Base-by-base conservation (phyloP, 2,888 invertebrate species). In the Tridacna gigas region DNA sequence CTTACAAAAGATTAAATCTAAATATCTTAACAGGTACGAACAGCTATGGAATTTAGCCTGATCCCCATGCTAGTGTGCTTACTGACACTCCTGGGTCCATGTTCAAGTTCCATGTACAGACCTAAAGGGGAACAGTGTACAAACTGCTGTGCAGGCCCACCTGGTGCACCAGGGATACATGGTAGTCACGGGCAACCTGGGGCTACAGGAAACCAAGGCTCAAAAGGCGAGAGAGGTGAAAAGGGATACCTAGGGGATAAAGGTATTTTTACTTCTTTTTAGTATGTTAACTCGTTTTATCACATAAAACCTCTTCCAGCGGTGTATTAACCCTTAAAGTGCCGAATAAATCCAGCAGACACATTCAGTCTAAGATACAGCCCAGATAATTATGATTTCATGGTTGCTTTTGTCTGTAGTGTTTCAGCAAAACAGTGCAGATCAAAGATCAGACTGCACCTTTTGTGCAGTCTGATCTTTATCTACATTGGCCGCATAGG, bases 101-200 rank as follows among this genome's bases (percentile, higher is more conserved):
- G 66, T 26, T 74, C 80, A 47, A 80, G 78, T 61, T 66, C 83
- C 76, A 78, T 79, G 61, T 83, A 79, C 79, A 81, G 79, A 26
- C 77, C 66, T 22, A 88, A 90, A 77, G 90, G 85, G 22, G 88
- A 89, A 60, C 80, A 81, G 45, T 89, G 87, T 80, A 87, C 83
- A 80, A 69, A 83, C 66, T 92, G 91, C 82, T 92, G 92, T 82
- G 67, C 81, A 15, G 92, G 92, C 13, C 86, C 91, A n/a, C 89
- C 91, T 65, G 94, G 94, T 13, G 89, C 90, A 9, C 89, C 91
- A 12, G 94, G 94, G 1, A 80, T 88, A 20, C 92, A 93, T 47
- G 94, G 94, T 7, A 89, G 90, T 25, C 93, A 92, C 45, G 94
- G 94, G 2, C 73, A 86, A 18, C 89, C 87, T 20, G 94, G 94